phyloP scores from a whole-genome alignment of 2,888 invertebrate genomes.

The Xanthorhoe spadicearia region DNA sequence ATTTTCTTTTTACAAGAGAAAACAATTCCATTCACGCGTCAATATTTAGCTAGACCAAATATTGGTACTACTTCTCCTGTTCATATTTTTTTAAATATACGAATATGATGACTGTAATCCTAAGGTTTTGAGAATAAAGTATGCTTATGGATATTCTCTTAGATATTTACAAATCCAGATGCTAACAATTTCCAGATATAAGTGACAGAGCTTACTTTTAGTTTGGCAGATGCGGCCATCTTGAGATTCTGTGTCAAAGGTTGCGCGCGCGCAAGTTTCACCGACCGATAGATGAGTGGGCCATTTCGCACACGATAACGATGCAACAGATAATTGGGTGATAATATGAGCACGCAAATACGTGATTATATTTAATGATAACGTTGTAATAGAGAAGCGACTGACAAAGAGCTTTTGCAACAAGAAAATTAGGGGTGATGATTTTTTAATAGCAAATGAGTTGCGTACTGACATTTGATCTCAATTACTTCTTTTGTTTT shows the following conservation, averaged over 20 bases:
- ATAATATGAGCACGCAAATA: constrained; percentile 53
- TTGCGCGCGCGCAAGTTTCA: constrained; percentile 72
- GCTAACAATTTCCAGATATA: background rate
- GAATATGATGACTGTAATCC: too few relatives aligned
- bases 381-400: constrained; percentile 36
- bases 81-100: too few relatives aligned
- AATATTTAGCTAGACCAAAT: too few relatives aligned
- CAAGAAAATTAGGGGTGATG: constrained; percentile 7
- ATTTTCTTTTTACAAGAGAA: too few relatives aligned
- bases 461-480: background rate
- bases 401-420: constrained; percentile 26
- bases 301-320: constrained; percentile 64
- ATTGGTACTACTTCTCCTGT: too few relatives aligned
- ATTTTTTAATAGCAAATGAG: background rate
- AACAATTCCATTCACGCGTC: too few relatives aligned
- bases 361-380: constrained; percentile 47
- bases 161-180: too few relatives aligned
- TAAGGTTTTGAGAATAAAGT: too few relatives aligned
- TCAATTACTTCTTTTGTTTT: background rate
- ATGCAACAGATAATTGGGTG: constrained; percentile 58
- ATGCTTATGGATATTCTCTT: too few relatives aligned
- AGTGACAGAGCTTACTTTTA: constrained; percentile 43
- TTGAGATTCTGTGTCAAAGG: constrained; percentile 75
- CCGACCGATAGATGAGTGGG: constrained; percentile 67
- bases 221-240: constrained; percentile 77